A percentile compares a stretch with the other conserved stretches of the same genome.
phyloP scores from a whole-genome alignment of 2,113 vertebrate genomes.

The Malurus alboscapulatus region DNA sequence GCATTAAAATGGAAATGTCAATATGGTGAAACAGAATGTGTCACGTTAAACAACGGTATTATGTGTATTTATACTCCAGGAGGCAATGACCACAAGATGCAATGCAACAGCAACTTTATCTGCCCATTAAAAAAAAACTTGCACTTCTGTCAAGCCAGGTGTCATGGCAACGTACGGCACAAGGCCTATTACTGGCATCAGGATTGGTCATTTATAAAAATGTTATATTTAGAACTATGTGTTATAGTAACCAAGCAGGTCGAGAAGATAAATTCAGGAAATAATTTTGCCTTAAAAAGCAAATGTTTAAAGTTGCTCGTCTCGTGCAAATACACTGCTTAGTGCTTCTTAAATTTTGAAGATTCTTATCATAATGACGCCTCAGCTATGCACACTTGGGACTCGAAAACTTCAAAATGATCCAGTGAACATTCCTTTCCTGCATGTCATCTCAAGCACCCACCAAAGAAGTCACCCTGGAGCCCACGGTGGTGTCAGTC shows the following conservation, averaged over 20 bases:
- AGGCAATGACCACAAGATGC: not conserved
- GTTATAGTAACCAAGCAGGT: not conserved
- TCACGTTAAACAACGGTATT: slow-evolving; percentile 34
- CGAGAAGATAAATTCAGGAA: not conserved
- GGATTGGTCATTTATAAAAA: not conserved
- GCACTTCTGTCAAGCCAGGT: not conserved
- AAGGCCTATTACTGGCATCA: not conserved
- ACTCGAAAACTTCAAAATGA: not conserved
- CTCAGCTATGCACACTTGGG: not conserved
- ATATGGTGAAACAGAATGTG: not conserved
- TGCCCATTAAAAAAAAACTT: slow-evolving; percentile 7
- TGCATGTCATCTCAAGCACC: not conserved
- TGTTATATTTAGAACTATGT: not conserved
- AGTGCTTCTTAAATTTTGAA: not conserved
- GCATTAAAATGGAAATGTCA: slow-evolving; percentile 50
- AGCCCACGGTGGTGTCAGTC: not conserved
- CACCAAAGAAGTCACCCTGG: not conserved
- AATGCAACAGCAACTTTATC: not conserved
- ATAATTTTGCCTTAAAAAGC: not conserved
- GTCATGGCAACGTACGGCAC: not conserved
- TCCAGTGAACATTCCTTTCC: not conserved
- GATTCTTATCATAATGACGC: not conserved
- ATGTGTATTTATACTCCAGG: not conserved
- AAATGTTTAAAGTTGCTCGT: not conserved
- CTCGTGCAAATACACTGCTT: not conserved